Conservation (phyloP, 2,888 invertebrate genomes). For the Volucella inanis region DNA sequence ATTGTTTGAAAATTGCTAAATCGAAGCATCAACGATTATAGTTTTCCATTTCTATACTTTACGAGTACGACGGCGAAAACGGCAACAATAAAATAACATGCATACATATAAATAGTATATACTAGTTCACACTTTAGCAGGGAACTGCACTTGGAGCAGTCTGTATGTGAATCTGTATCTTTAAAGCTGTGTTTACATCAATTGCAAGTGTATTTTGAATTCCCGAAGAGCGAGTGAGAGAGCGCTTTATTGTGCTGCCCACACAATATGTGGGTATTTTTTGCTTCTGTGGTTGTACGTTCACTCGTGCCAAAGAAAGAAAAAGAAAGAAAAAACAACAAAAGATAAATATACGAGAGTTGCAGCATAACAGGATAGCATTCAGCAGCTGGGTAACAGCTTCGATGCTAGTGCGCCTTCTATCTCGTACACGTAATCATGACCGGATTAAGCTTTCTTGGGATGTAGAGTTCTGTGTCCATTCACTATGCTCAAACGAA, state of each 20-base stretch:
- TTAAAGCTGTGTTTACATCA: slow-evolving; percentile 2
- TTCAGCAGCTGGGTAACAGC: slow-evolving; percentile 69
- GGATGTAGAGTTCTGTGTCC: slow-evolving; percentile 31
- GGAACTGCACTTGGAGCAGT: slow-evolving; percentile 48
- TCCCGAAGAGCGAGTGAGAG: slow-evolving; percentile 34
- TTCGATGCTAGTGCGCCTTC: slow-evolving; percentile 48
- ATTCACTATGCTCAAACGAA: slow-evolving; percentile 40
- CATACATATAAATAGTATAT: not conserved
- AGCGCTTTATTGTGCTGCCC: slow-evolving; percentile 24
- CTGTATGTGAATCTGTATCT: slow-evolving; percentile 17
- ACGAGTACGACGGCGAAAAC: slow-evolving; percentile 46
- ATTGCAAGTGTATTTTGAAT: slow-evolving; percentile 47
- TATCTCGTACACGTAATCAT: slow-evolving; percentile 63
- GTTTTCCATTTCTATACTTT: slow-evolving; percentile 55
- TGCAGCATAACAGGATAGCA: slow-evolving; percentile 35
- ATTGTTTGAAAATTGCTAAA: slow-evolving; percentile 47
- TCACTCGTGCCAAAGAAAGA: slow-evolving; percentile 2
- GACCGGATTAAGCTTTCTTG: slow-evolving; percentile 53
- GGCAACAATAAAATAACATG: slow-evolving; percentile 58
- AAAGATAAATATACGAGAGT: slow-evolving; percentile 29
- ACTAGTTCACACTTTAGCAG: slow-evolving; percentile 53
- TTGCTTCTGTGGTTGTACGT: slow-evolving; percentile 12
- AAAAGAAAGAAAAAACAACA: slow-evolving; percentile 2
- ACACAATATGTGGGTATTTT: not conserved
- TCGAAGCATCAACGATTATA: slow-evolving; percentile 58